These are phyloP conservation scores for Drosophila mayri DNA, from an alignment of 1,140 invertebrate species.

Conservation along the genomic window DNA sequence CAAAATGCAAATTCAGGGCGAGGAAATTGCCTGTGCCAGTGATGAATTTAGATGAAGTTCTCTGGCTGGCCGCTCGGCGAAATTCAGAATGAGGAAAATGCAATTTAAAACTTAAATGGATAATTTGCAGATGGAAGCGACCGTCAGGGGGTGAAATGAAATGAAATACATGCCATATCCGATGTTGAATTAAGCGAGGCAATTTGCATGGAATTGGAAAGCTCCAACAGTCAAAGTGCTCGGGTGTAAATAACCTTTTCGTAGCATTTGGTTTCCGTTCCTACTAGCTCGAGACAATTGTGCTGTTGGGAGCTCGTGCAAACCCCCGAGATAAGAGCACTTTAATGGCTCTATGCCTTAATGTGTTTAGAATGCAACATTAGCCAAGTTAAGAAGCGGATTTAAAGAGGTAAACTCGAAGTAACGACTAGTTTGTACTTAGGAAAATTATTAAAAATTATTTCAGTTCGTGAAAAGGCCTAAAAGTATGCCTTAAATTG, in stretches of 20 bases:
- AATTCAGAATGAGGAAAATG: conserved; percentile 29
- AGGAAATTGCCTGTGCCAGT: conserved; percentile 28
- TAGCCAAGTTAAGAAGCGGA: conserved; percentile 28
- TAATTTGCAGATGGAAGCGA: conserved; percentile 34
- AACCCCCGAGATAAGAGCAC: conserved; percentile 56
- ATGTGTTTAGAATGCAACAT: conserved; percentile 72
- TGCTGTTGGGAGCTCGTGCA: conserved; percentile 40
- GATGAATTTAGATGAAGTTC: conserved; percentile 59
- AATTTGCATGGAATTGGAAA: conserved; percentile 39
- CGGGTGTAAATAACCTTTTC: conserved; percentile 22
- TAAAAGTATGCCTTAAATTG: conserved; percentile 14
- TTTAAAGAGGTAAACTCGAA: neutral
- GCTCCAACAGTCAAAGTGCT: neutral
- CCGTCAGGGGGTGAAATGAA: conserved; percentile 11
- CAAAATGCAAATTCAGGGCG: conserved; percentile 25
- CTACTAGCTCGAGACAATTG: conserved; percentile 24
- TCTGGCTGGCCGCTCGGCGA: neutral
- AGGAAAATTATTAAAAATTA: too few species aligned
- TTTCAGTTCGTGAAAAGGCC: neutral
- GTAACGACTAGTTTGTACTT: conserved; percentile 16
- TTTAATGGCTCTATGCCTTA: conserved; percentile 34
- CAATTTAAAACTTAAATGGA: conserved; percentile 50
- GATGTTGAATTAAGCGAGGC: conserved; percentile 26
- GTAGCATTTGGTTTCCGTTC: conserved; percentile 29
- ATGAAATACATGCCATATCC: conserved; percentile 25